Base-by-base conservation (phyloP, 1,140 invertebrate genomes). In the Melanaphis sacchari region DNA sequence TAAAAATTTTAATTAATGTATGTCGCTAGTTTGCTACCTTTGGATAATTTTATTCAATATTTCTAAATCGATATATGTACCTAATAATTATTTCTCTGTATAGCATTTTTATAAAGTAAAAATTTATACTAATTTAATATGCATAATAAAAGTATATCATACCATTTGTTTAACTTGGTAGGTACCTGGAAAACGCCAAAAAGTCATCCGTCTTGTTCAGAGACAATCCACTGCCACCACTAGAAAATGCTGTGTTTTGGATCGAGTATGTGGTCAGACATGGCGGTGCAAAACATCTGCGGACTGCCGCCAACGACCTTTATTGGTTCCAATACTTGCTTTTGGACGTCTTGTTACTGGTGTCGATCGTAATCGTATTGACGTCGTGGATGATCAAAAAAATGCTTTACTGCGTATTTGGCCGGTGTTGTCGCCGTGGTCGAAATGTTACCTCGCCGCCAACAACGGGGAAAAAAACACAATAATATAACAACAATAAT, bases 261-360 rank as follows among this genome's bases (percentile, higher is more conserved):
- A 95, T 96, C 21, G 96, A 97, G 94, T 96, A 96, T 93, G 95
- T 96, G 0, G 94, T 96, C 15, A 95, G 95, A 66, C 95, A 96
- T 94, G 95, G 96, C 0, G 96, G 95, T 0, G 95, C 95, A 54
- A 95, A 94, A 59, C 96, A 95, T 41, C 76, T 94, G 8, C n/a
- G 91, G 31, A 93, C 94, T 1, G 66, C 54, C 31, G 81, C 94
- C 46, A 88, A 82, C 24, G 36, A 93, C 9, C 59, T 94, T 22
- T 40, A 43, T n/a, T 94, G 94, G 94, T 94, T 94, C 54, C 94
- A 94, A 41, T 94, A 94, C 59, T 49, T 94, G 31, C 49, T 94
- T 40, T 40, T 94, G n/a, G 94, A 94, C 46, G 91, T 94, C 15
- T 3, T 94, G 38, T 43, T 52, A 7, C 76, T 93, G n/a, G 36